These are phyloP conservation scores for Fistularia tabacaria DNA, from an alignment of 2,797 vertebrate species.

Conservation along the genomic window DNA sequence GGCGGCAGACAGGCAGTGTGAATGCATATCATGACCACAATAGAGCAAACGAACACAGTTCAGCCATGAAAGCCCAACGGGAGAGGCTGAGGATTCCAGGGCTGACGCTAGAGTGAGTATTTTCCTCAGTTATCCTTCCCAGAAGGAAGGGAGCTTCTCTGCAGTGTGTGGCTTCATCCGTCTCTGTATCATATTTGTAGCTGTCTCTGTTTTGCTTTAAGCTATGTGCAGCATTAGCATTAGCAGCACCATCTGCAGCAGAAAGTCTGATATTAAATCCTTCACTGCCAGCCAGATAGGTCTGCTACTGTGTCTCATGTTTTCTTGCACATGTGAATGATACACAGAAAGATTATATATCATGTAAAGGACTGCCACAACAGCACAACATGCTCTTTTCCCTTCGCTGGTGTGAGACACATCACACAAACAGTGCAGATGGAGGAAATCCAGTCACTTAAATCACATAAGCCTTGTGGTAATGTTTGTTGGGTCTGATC, in stretches of 20 bases:
- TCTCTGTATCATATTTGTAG: conserved; percentile 51
- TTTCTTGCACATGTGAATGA: conserved; percentile 25
- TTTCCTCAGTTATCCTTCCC: conserved; percentile 61
- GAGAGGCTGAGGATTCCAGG: conserved; percentile 98
- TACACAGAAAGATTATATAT: conserved; percentile 24
- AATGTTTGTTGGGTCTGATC: conserved; percentile 69
- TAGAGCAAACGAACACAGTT: conserved; percentile 83
- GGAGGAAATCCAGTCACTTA: conserved; percentile 32
- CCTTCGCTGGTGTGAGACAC: too few relatives aligned
- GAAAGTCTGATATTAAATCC: conserved; percentile 75
- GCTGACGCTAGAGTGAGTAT: conserved; percentile 99
- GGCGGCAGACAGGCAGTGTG: conserved; percentile 73
- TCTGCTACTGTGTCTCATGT: conserved; percentile 21
- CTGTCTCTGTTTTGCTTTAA: conserved; percentile 22
- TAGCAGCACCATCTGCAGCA: conserved; percentile 72
- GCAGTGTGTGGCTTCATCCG: conserved; percentile 42
- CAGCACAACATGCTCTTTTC: conserved; percentile 53
- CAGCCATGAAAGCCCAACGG: conserved; percentile 99
- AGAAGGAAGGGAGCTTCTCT: conserved; percentile 32
- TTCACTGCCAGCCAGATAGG: conserved; percentile 72
- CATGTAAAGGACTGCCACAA: conserved; percentile 68
- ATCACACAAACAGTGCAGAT: conserved; percentile 41
- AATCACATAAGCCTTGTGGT: conserved; percentile 43
- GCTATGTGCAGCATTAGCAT: conserved; percentile 69
- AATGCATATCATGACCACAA: conserved; percentile 90